phyloP scores from a whole-genome alignment of 2,888 invertebrate species.

The Ichneumoninae sp. region DNA sequence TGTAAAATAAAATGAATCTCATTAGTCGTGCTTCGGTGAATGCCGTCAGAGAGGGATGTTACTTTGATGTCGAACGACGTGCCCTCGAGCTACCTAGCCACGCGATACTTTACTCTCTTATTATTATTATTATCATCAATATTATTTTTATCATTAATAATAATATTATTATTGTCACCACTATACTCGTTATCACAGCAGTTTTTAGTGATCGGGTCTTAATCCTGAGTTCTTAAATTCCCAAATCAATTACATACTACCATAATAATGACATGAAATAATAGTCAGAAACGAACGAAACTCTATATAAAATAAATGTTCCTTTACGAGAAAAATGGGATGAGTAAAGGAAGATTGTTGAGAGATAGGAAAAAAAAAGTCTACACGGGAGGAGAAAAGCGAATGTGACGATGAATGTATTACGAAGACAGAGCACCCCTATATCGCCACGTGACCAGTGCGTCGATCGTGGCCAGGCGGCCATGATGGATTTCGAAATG shows the following conservation, averaged over 20 bases:
- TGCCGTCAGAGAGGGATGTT: slow-evolving; percentile 70
- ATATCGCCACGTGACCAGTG: slow-evolving; percentile 81
- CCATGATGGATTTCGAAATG: slow-evolving; percentile 81
- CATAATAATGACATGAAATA: no score
- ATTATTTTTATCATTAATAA: slow-evolving; percentile 68
- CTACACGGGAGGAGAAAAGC: slow-evolving; percentile 61
- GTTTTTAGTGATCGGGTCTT: slow-evolving; percentile 78
- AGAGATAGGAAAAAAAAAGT: slow-evolving; percentile 42
- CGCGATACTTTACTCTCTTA: slow-evolving; percentile 80
- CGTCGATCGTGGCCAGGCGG: slow-evolving; percentile 61
- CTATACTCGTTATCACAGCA: slow-evolving; percentile 16
- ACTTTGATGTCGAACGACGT: slow-evolving; percentile 79
- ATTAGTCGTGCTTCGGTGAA: slow-evolving; percentile 74
- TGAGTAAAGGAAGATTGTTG: slow-evolving; percentile 6
- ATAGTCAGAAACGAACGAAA: neutral
- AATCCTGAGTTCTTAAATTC: slow-evolving; percentile 18
- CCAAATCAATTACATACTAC: neutral
- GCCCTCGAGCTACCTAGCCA: slow-evolving; percentile 72
- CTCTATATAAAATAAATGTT: neutral
- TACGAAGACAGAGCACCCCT: slow-evolving; percentile 78
- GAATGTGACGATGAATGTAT: slow-evolving; percentile 74
- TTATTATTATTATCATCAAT: slow-evolving; percentile 66
- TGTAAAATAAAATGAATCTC: slow-evolving; percentile 83
- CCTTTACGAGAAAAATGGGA: slow-evolving; percentile 26
- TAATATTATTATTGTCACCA: slow-evolving; percentile 2